phyloP scores from a whole-genome alignment of 92 coral and sea anemone species.

The Hydrozoanthus gracilis region DNA sequence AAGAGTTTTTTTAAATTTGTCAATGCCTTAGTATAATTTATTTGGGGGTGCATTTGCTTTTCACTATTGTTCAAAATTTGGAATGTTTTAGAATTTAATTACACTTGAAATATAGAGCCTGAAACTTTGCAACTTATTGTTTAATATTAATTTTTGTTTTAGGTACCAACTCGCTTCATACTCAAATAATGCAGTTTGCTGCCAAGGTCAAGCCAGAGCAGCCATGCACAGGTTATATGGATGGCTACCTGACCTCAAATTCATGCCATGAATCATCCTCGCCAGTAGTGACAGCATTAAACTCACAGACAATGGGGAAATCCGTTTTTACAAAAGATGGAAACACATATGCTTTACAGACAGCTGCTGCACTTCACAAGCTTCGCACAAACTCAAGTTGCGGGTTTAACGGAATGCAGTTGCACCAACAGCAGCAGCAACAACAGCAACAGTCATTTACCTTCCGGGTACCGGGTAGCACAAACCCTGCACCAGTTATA shows the following conservation, averaged over 20 bases:
- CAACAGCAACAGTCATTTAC: conserved; percentile 81
- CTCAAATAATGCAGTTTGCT: conserved; percentile 78
- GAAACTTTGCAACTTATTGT: neutral
- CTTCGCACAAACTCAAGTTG: conserved; percentile 59
- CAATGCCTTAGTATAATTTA: neutral
- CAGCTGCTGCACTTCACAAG: conserved; percentile 73
- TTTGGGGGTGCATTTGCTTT: neutral
- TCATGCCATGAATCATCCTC: conserved; percentile 81
- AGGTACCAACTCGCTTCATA: conserved; percentile 75
- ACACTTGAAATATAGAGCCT: neutral
- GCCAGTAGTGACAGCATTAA: conserved; percentile 76
- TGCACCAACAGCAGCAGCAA: conserved; percentile 73
- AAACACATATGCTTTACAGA: conserved; percentile 70
- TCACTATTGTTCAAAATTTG: neutral
- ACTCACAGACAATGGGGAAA: conserved; percentile 59
- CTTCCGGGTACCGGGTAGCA: conserved; percentile 64
- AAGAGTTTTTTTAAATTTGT: neutral
- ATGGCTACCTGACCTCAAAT: conserved; percentile 67
- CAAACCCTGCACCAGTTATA: conserved; percentile 54
- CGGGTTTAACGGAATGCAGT: conserved; percentile 68
- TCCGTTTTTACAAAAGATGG: conserved; percentile 62
- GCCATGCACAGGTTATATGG: conserved; percentile 80
- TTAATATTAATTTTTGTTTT: neutral
- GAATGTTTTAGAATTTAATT: neutral
- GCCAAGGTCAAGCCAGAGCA: conserved; percentile 92